phyloP scores from a whole-genome alignment of 2,888 invertebrate species.

The Drosophila mimica region DNA sequence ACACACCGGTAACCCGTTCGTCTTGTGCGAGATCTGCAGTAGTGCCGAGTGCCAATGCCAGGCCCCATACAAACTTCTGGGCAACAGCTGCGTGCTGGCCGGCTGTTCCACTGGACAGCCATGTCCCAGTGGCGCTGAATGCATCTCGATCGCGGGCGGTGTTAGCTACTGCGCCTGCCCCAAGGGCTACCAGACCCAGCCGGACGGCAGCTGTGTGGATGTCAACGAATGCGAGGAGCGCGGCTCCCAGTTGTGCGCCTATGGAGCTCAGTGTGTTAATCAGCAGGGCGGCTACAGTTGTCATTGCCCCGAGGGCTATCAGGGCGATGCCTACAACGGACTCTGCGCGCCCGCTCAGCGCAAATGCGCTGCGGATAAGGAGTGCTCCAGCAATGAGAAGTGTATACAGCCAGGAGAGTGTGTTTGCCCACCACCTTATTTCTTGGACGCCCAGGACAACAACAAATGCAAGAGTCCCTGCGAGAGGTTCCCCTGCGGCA shows the following conservation, averaged over 20 bases:
- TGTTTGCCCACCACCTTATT: constrained; percentile 95
- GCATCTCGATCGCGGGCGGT: constrained; percentile 94
- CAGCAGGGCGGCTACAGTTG: constrained; percentile 92
- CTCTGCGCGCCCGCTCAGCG: constrained; percentile 93
- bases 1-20: constrained; percentile 95
- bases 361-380: constrained; percentile 92
- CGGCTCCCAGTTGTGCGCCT: constrained; percentile 90
- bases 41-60: constrained; percentile 94
- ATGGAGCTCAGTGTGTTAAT: constrained; percentile 94
- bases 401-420: constrained; percentile 97
- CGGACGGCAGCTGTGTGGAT: constrained; percentile 92
- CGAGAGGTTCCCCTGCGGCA: constrained; percentile 94
- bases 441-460: constrained; percentile 92
- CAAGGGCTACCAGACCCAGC: constrained; percentile 91
- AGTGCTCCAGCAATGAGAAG: constrained; percentile 94
- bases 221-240: constrained; percentile 93
- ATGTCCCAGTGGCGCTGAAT: constrained; percentile 95
- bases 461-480: constrained; percentile 97
- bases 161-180: constrained; percentile 97
- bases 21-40: constrained; percentile 93
- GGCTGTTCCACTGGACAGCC: constrained; percentile 92
- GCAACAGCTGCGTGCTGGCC: constrained; percentile 93
- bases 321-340: constrained; percentile 92
- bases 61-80: constrained; percentile 93
- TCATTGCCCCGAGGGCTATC: constrained; percentile 92